Conservation (phyloP, 1,140 invertebrate species). For the Pseudomyrmex sp. region DNA sequence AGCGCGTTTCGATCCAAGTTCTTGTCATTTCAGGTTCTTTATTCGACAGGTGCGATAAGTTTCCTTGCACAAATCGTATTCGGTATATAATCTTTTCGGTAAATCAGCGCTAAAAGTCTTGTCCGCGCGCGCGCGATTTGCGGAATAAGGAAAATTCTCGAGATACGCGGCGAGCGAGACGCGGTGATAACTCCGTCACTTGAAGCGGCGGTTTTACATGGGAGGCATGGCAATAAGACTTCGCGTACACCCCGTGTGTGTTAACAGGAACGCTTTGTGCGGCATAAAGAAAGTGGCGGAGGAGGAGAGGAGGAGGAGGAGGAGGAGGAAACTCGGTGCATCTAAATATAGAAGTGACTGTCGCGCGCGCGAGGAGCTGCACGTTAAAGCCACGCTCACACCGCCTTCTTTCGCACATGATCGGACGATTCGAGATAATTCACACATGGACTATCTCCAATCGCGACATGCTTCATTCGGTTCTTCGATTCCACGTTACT, state of each 20-base stretch:
- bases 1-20: too few species aligned
- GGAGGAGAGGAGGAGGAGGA: constrained; percentile 76
- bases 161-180: not conserved
- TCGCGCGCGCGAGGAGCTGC: constrained; percentile 76
- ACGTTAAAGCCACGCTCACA: constrained; percentile 77
- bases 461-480: not conserved
- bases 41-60: too few species aligned
- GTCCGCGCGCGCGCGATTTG: not conserved
- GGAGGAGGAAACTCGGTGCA: constrained; percentile 82
- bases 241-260: constrained; percentile 76
- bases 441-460: not conserved
- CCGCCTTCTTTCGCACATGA: constrained; percentile 16
- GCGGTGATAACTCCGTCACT: not conserved
- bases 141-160: not conserved
- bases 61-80: too few species aligned
- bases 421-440: constrained; percentile 29
- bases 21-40: too few species aligned
- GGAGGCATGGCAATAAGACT: constrained; percentile 61
- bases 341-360: constrained; percentile 85
- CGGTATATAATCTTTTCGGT: too few species aligned
- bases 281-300: constrained; percentile 82
- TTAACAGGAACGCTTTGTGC: constrained; percentile 81
- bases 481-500: constrained; percentile 1
- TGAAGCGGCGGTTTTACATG: constrained; percentile 5
- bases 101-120: too few species aligned